Conservation (phyloP, 2,113 vertebrate species). For the Bagarius yarrelli region DNA sequence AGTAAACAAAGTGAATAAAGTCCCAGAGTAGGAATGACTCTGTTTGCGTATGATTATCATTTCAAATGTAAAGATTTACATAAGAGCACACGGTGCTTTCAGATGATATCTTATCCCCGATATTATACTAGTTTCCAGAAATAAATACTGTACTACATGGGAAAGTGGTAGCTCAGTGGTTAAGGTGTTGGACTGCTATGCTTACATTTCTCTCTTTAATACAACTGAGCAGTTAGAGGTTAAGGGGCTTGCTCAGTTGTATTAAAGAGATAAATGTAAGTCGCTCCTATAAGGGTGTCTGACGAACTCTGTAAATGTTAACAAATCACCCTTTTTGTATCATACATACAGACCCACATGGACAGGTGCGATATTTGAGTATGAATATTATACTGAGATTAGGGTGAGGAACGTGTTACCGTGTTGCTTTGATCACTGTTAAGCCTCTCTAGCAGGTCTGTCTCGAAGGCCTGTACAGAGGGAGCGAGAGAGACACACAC, state of each 20-base stretch:
- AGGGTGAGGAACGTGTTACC: conserved; percentile 68
- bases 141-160: no score
- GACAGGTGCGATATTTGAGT: neutral
- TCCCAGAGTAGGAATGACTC: neutral
- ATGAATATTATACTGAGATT: conserved; percentile 37
- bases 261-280: no score
- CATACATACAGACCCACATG: neutral
- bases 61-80: neutral
- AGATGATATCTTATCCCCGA: neutral
- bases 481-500: conserved; percentile 80
- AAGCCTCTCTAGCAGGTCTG: conserved; percentile 79
- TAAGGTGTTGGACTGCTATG: no score
- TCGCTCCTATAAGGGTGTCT: no score
- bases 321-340: neutral
- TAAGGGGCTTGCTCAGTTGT: no score
- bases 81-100: neutral
- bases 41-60: neutral
- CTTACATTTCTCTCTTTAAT: no score
- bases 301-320: no score
- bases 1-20: neutral
- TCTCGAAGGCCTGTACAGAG: conserved; percentile 86
- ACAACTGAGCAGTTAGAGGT: no score
- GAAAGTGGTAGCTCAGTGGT: no score
- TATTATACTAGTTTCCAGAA: neutral
- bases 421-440: conserved; percentile 76